These are phyloP conservation scores for Porites australiensis DNA, from an alignment of 64 coral and sea anemone genomes.

Conservation along the genomic window DNA sequence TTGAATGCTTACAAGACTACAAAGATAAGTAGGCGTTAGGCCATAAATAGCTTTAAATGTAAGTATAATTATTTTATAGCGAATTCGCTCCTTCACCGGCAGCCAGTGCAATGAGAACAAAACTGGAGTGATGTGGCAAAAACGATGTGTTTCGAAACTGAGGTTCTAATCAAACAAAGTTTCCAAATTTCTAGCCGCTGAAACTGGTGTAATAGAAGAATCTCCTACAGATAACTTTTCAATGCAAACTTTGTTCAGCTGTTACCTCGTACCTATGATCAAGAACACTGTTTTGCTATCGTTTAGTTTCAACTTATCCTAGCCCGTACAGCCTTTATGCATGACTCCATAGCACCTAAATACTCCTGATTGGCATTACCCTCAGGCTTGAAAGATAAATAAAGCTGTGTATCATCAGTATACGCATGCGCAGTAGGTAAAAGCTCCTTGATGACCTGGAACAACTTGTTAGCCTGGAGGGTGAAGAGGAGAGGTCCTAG, in stretches of 20 bases:
- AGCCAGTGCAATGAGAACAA: too few relatives aligned
- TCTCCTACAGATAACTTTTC: too few relatives aligned
- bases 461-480: conserved; percentile 35
- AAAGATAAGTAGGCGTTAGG: too few relatives aligned
- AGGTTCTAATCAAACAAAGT: too few relatives aligned
- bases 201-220: too few relatives aligned
- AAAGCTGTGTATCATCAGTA: background rate
- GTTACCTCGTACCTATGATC: background rate
- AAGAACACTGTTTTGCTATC: background rate
- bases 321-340: background rate
- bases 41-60: too few relatives aligned
- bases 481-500: background rate
- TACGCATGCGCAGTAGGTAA: background rate
- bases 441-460: conserved; percentile 24
- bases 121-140: too few relatives aligned
- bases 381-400: background rate
- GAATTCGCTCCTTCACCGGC: too few relatives aligned
- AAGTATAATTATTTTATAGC: too few relatives aligned
- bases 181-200: too few relatives aligned
- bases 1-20: too few relatives aligned
- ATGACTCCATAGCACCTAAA: background rate
- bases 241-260: background rate
- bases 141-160: too few relatives aligned
- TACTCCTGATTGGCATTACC: background rate
- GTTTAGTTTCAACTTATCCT: conserved; percentile 9